Evolutionary conservation across 2,888 invertebrate species (phyloP), one percentile per base, ranked within the genome.

Genomic region (Yponomeuta plumbellus): DNA sequence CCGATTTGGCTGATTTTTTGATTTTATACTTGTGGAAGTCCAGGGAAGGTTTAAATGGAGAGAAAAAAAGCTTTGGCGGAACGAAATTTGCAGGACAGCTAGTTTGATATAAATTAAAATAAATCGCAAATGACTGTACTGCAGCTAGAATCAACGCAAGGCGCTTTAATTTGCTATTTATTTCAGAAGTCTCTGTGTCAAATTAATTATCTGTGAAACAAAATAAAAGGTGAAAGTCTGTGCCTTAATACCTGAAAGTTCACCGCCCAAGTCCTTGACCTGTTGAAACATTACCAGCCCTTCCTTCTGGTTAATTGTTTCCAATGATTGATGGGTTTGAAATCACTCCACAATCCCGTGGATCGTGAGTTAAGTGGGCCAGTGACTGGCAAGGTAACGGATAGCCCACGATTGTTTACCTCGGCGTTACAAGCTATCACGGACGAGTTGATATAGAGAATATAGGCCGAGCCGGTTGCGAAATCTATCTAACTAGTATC

Each of bases 321-420:
- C 44, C 17, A 52, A 13, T 52, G 44, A 52, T 52, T 52, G 44
- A 52, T 52, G 44, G 13, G 17, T 52, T 1, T 13, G 17, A 52
- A 52, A 52, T 13, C 44, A 58, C 58, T 57, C 57, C 57, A 57
- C 20, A 57, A 2, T 58, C 58, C 58, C n/a, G 21, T 58, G 58
- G 44, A 52, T 52, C 44, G 44, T 52, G 44, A 52, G 44, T 52
- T 17, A 58, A 58, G 58, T 58, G 58, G 21, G 58, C 58, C 58
- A 58, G 58, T 58, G 58, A 58, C 21, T 58, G 58, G 58, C 58
- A 21, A 58, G 10, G 58, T 58, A 58, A 58, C 21, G 20, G 58
- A 58, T 58, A 58, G 58, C 58, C 44, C 58, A 58, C 58, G 58
- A 58, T 52, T 52, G 44, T 52, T 17, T 52, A 52, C 17, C 44